phyloP scores from a whole-genome alignment of 2,888 invertebrate genomes.

The Yponomeuta plumbellus region DNA sequence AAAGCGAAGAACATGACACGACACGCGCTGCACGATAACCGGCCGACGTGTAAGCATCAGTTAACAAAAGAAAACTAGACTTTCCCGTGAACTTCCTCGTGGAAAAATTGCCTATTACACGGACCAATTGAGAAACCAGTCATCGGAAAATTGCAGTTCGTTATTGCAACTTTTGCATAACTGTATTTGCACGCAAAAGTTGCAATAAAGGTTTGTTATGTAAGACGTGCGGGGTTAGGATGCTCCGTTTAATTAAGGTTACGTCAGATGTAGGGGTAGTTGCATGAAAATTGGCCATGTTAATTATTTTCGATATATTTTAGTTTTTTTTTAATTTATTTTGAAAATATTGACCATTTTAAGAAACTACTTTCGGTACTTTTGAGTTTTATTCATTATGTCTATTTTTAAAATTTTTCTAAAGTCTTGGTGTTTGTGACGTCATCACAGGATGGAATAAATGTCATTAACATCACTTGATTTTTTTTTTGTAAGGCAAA shows the following conservation, averaged over 20 bases:
- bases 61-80: constrained; percentile 12
- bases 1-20: not conserved
- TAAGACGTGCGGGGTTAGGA: not conserved
- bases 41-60: not conserved
- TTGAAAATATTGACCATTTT: no score
- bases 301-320: no score
- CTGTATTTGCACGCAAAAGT: not conserved
- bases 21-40: not conserved
- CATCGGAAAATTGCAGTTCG: constrained; percentile 26
- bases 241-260: not conserved
- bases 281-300: no score
- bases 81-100: constrained; percentile 26
- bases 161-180: constrained; percentile 8
- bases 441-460: no score
- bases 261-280: not conserved
- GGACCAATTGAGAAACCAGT: constrained; percentile 22
- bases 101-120: constrained; percentile 29
- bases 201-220: not conserved
- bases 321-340: no score
- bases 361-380: no score
- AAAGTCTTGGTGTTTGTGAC: no score
- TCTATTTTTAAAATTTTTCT: no score
- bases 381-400: no score
- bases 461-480: no score
- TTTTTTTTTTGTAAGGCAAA: no score